A percentile compares a stretch with the other conserved stretches of the same genome.
phyloP scores from a whole-genome alignment of 2,797 vertebrate species.

The Gobio occitaniae region DNA sequence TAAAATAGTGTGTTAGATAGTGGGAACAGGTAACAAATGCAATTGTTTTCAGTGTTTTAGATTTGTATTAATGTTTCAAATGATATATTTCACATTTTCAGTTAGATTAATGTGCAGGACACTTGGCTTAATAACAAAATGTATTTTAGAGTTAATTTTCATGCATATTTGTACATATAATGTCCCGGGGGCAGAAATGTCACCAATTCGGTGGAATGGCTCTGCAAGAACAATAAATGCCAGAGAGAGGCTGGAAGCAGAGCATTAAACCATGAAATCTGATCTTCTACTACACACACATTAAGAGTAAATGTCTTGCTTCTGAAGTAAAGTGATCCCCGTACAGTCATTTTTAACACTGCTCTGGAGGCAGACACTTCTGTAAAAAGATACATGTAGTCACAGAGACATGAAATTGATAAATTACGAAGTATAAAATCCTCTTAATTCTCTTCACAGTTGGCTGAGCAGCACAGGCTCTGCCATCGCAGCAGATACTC shows the following conservation, averaged over 20 bases:
- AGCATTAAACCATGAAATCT: background rate
- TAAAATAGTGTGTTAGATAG: too few species aligned
- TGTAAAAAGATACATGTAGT: background rate
- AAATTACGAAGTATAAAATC: background rate
- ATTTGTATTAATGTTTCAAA: too few species aligned
- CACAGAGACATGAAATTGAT: slow-evolving; percentile 4
- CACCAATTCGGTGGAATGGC: background rate
- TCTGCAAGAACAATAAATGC: background rate
- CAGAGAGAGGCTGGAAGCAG: background rate
- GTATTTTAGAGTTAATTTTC: too few species aligned
- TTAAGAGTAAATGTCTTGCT: background rate
- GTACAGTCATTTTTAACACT: background rate
- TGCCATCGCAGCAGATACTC: background rate
- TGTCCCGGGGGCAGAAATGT: too few species aligned
- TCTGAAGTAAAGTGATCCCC: background rate
- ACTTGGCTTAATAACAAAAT: too few species aligned
- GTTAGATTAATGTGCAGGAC: too few species aligned
- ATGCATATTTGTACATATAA: too few species aligned
- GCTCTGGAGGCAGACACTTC: background rate
- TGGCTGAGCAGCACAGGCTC: background rate
- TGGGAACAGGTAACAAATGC: too few species aligned
- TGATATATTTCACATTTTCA: too few species aligned
- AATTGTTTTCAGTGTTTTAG: too few species aligned
- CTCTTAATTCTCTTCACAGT: background rate
- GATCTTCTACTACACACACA: background rate